These are phyloP conservation scores for Tortricodes alternella DNA, from an alignment of 2,888 invertebrate genomes.

Conservation along the genomic window DNA sequence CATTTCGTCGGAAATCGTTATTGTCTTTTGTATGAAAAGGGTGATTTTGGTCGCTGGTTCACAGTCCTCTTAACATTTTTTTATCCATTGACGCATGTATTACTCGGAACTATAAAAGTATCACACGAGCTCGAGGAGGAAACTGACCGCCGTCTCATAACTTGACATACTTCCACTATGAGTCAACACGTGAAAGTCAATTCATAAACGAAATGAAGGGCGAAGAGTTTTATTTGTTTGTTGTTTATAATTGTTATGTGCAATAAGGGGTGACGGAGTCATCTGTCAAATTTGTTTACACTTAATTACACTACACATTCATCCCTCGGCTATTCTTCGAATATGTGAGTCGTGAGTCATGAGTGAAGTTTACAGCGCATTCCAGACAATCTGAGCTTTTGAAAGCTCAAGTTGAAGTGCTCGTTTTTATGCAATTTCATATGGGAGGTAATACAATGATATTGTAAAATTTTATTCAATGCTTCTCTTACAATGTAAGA, in stretches of 20 bases:
- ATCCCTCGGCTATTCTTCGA: conserved; percentile 37
- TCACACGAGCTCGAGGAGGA: conserved; percentile 42
- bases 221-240: conserved; percentile 18
- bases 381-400: not conserved
- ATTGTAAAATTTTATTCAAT: too few relatives aligned
- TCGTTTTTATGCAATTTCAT: too few relatives aligned
- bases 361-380: not conserved
- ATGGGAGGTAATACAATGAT: too few relatives aligned
- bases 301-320: too few relatives aligned
- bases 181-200: conserved; percentile 66
- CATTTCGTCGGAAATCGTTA: too few relatives aligned
- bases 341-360: conserved; percentile 40
- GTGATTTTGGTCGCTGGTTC: too few relatives aligned
- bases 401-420: too few relatives aligned
- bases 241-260: conserved; percentile 2
- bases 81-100: not conserved
- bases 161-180: conserved; percentile 63
- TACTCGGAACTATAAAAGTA: conserved; percentile 17
- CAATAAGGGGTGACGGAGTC: conserved; percentile 25
- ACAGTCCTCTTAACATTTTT: too few relatives aligned
- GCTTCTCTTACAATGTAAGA: too few relatives aligned
- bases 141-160: conserved; percentile 58
- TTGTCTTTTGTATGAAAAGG: too few relatives aligned
- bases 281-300: conserved; percentile 38
- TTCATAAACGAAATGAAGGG: conserved; percentile 32